Evolutionary conservation across 1,140 invertebrate genomes (phyloP).

Genomic region (Atopsyche davidsoni): DNA sequence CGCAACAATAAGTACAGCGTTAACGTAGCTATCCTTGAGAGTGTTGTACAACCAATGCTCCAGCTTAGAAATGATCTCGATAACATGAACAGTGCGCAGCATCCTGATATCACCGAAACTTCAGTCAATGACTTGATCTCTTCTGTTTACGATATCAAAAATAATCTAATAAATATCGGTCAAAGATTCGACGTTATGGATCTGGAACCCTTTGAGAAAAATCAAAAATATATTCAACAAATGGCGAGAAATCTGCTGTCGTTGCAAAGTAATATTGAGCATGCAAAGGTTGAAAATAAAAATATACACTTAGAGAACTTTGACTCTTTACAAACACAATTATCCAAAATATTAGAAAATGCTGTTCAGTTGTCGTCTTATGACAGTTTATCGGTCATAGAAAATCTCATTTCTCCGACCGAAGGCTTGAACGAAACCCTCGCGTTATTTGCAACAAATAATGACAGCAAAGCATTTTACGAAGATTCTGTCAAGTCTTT

Average conservation of each 20-base stretch:
- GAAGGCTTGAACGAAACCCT: constrained; percentile 22
- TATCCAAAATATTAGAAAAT: constrained; percentile 44
- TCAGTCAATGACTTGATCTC: constrained; percentile 35
- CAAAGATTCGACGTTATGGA: constrained; percentile 29
- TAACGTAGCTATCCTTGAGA: constrained; percentile 46
- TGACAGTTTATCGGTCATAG: constrained; percentile 16
- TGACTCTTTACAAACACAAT: constrained; percentile 32
- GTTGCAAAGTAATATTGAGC: constrained; percentile 41
- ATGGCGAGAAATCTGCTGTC: constrained; percentile 47
- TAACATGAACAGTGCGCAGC: constrained; percentile 34
- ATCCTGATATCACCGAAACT: constrained; percentile 28
- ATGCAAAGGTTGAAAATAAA: constrained; percentile 24
- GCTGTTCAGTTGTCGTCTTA: constrained; percentile 33
- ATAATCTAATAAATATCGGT: constrained; percentile 33
- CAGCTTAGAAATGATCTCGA: constrained; percentile 46
- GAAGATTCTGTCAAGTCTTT: constrained; percentile 8
- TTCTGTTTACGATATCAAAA: constrained; percentile 37
- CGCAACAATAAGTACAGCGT: constrained; percentile 42
- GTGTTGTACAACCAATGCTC: constrained; percentile 44
- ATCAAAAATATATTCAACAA: constrained; percentile 45
- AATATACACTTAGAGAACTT: constrained; percentile 21
- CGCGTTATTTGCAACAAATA: constrained; percentile 5
- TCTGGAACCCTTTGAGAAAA: constrained; percentile 38
- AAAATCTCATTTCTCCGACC: constrained; percentile 17
- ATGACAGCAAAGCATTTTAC: constrained; percentile 8